phyloP scores from a whole-genome alignment of 1,140 invertebrate species.

The Saccostrea glomerata region DNA sequence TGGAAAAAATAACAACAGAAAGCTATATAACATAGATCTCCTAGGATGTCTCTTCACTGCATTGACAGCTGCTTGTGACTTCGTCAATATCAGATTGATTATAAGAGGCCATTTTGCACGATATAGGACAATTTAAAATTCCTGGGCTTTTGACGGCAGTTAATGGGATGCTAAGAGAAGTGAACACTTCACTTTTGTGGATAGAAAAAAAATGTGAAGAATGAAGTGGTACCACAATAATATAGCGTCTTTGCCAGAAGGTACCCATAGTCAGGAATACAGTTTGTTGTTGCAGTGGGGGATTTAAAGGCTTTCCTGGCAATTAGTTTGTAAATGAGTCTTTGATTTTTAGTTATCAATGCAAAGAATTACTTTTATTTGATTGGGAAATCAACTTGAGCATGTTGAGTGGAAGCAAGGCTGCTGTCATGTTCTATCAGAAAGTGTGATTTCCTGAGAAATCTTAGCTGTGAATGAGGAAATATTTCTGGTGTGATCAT shows the following conservation, averaged over 20 bases:
- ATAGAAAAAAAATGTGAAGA: neutral
- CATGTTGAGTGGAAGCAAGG: too few relatives aligned
- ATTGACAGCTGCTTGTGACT: conserved; percentile 10
- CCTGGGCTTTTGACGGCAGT: neutral
- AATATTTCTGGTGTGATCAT: neutral
- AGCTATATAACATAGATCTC: neutral
- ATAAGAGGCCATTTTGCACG: neutral
- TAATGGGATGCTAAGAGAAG: neutral
- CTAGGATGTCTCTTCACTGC: neutral
- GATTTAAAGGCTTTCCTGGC: neutral
- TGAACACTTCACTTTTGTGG: neutral
- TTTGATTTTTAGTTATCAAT: neutral
- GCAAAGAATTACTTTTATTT: neutral
- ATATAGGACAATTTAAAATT: neutral
- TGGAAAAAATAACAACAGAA: neutral
- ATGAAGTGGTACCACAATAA: neutral
- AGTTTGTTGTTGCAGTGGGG: conserved; percentile 3
- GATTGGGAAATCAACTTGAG: too few relatives aligned
- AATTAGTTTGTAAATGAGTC: neutral
- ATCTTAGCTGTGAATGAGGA: neutral
- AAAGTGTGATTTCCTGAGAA: neutral
- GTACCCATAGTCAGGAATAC: neutral
- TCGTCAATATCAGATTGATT: conserved; percentile 17
- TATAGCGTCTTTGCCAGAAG: neutral
- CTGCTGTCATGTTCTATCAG: neutral